Conservation (phyloP, 2,797 vertebrate genomes). For the Crenichthys baileyi region DNA sequence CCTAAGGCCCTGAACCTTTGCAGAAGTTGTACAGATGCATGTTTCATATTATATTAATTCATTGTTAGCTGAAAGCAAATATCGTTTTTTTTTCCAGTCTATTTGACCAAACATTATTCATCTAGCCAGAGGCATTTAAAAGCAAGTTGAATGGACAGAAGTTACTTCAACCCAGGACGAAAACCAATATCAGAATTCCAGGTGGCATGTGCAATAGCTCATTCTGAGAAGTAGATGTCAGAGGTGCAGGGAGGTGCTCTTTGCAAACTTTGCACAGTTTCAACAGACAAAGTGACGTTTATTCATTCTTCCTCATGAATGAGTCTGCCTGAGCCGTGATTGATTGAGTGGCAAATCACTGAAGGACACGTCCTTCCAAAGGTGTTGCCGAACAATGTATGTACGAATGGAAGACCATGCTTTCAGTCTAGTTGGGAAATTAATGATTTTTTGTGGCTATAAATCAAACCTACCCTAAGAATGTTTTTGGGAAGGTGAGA, state of each 20-base stretch:
- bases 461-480: conserved; percentile 9
- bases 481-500: conserved; percentile 17
- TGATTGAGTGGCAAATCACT: conserved; percentile 47
- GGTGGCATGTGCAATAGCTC: conserved; percentile 58
- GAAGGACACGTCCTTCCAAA: conserved; percentile 44
- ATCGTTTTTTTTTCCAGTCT: neutral
- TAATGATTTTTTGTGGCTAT: neutral
- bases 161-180: conserved; percentile 1
- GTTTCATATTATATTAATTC: conserved; percentile 22
- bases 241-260: conserved; percentile 36
- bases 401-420: neutral
- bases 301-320: conserved; percentile 32
- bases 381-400: conserved; percentile 35
- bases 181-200: conserved; percentile 60
- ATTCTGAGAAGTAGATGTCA: conserved; percentile 45
- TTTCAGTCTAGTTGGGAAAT: neutral
- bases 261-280: conserved; percentile 41
- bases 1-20: neutral
- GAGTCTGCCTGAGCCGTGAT: conserved; percentile 47
- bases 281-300: conserved; percentile 26
- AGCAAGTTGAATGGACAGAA: neutral
- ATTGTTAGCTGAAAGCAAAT: conserved; percentile 7
- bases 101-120: conserved; percentile 5
- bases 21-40: neutral
- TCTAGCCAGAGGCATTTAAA: neutral